A percentile compares a stretch with the other conserved stretches of the same genome.
Conservation (phyloP, 2,113 vertebrate species). For the Arothron firmamentum region DNA sequence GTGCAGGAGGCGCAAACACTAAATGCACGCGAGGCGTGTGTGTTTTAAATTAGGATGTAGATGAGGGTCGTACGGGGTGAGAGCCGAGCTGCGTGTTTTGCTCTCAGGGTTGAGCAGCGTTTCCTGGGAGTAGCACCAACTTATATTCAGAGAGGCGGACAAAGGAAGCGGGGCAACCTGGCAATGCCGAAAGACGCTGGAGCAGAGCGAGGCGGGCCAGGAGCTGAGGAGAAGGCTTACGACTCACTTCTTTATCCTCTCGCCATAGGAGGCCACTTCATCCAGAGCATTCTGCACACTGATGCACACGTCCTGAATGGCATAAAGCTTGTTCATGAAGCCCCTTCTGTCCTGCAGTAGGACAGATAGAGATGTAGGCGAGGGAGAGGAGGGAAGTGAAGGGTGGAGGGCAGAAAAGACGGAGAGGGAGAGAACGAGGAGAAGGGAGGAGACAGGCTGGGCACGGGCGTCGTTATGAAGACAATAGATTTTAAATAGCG, state of each 20-base stretch:
- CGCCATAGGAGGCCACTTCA: slow-evolving; percentile 92
- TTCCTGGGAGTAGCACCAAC: slow-evolving; percentile 39
- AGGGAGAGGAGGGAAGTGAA: slow-evolving; percentile 39
- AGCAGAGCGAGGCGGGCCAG: slow-evolving; percentile 44
- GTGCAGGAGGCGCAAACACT: too few species aligned
- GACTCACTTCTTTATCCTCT: slow-evolving; percentile 98
- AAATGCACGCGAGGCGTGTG: too few species aligned
- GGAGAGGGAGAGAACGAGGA: slow-evolving; percentile 23
- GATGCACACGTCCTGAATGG: slow-evolving; percentile 97
- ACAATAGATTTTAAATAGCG: slow-evolving; percentile 71
- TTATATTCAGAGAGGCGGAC: slow-evolving; percentile 43
- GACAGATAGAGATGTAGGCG: slow-evolving; percentile 63
- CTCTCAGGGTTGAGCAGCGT: slow-evolving; percentile 27
- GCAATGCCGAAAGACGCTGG: slow-evolving; percentile 33
- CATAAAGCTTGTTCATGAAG: slow-evolving; percentile 98
- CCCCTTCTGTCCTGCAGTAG: slow-evolving; percentile 91
- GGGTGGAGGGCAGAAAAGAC: slow-evolving; percentile 19
- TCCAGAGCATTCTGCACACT: slow-evolving; percentile 94
- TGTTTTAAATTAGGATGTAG: background rate
- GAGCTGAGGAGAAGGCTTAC: slow-evolving; percentile 61
- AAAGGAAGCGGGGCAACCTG: slow-evolving; percentile 44
- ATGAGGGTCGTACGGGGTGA: slow-evolving; percentile 38
- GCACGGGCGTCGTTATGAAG: slow-evolving; percentile 64
- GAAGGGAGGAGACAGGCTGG: slow-evolving; percentile 57
- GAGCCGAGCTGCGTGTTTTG: slow-evolving; percentile 40